Percentiles rank a stretch among this genome's conserved stretches.
phyloP scores from a whole-genome alignment of 2,888 invertebrate genomes.

The Epirrhoe tristata region DNA sequence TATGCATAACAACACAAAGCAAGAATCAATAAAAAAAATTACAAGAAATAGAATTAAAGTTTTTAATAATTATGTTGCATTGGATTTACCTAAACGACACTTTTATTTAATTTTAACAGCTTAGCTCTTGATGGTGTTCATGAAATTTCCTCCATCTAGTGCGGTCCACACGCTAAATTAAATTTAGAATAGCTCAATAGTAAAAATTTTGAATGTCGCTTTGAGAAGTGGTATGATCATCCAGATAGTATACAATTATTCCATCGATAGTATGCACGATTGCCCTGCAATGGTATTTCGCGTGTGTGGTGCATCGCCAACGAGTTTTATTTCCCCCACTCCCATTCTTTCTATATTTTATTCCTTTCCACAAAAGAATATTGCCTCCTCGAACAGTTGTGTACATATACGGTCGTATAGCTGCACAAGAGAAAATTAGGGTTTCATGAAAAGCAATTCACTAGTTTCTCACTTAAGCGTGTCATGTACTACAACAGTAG shows the following conservation, averaged over 20 bases:
- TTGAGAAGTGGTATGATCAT: slow-evolving; percentile 49
- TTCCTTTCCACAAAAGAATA: slow-evolving; percentile 47
- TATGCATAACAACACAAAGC: no score
- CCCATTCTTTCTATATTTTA: slow-evolving; percentile 50
- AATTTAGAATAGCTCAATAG: no score
- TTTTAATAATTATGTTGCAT: no score
- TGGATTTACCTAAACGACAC: no score
- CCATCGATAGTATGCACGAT: slow-evolving; percentile 50
- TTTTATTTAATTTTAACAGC: no score
- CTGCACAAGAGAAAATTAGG: background rate
- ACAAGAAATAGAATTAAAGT: no score
- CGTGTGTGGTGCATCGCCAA: slow-evolving; percentile 59
- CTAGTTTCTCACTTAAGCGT: no score
- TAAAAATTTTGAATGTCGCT: background rate
- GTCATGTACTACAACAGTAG: no score
- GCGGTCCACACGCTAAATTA: no score
- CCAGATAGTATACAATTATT: slow-evolving; percentile 50
- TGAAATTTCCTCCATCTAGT: no score
- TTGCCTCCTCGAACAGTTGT: slow-evolving; percentile 49
- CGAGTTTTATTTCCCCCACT: slow-evolving; percentile 42
- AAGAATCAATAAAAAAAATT: no score
- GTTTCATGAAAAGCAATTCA: background rate
- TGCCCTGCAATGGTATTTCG: slow-evolving; percentile 51
- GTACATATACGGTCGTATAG: slow-evolving; percentile 23
- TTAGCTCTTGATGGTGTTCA: no score